Percentiles rank a stretch among this genome's conserved stretches.
Conservation (phyloP, 2,888 invertebrate species). For the Tipula confusa region DNA sequence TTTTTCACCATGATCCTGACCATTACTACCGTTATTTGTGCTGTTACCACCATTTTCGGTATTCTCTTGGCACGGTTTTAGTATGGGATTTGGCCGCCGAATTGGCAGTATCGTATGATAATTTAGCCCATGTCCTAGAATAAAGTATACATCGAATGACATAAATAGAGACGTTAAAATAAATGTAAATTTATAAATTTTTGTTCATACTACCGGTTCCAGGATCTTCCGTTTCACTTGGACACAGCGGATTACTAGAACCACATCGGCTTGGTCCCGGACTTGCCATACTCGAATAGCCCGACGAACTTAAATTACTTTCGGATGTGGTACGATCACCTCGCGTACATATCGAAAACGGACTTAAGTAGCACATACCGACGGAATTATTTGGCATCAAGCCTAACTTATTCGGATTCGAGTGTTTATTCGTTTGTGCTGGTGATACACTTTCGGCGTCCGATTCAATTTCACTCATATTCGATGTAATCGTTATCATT, state of each 20-base stretch:
- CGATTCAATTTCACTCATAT: constrained; percentile 70
- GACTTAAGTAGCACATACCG: constrained; percentile 71
- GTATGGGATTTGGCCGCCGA: constrained; percentile 58
- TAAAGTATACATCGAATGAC: background rate
- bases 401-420: constrained; percentile 49
- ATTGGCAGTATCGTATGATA: constrained; percentile 50
- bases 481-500: constrained; percentile 69
- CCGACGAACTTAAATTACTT: constrained; percentile 77
- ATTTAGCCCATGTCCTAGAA: constrained; percentile 39
- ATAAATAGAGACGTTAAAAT: background rate
- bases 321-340: constrained; percentile 74
- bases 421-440: constrained; percentile 51
- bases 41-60: constrained; percentile 46
- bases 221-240: constrained; percentile 70
- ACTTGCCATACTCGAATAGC: constrained; percentile 81
- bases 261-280: constrained; percentile 78
- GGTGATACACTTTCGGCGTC: constrained; percentile 67
- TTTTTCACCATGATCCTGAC: constrained; percentile 36
- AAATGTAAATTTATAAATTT: background rate
- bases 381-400: constrained; percentile 46
- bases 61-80: constrained; percentile 54
- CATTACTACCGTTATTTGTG: constrained; percentile 32
- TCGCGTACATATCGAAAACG: constrained; percentile 68
- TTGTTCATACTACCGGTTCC: constrained; percentile 51
- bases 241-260: constrained; percentile 73